phyloP scores from a whole-genome alignment of 2,113 vertebrate genomes.

The Cebidichthys violaceus region DNA sequence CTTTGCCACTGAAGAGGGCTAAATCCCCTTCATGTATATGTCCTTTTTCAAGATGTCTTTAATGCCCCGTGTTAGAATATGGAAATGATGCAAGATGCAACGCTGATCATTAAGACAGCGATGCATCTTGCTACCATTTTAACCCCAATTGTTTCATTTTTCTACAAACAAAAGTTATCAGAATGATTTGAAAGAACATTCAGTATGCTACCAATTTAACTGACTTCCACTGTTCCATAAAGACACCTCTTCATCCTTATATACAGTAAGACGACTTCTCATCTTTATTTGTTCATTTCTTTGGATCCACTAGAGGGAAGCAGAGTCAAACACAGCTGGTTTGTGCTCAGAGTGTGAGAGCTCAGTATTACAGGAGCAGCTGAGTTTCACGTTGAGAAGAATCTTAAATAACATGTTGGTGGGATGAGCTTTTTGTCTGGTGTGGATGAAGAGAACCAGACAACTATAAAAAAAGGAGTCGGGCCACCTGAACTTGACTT shows the following conservation, averaged over 20 bases:
- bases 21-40: background rate
- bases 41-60: background rate
- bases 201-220: background rate
- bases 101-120: background rate
- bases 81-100: too few relatives aligned
- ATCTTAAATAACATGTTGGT: background rate
- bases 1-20: background rate
- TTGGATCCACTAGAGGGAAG: conserved; percentile 5
- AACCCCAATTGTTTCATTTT: background rate
- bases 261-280: background rate
- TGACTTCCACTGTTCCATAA: background rate
- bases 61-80: background rate
- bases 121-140: background rate
- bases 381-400: background rate
- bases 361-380: background rate
- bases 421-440: background rate
- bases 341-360: background rate
- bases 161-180: background rate
- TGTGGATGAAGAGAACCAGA: background rate
- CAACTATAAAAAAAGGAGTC: too few relatives aligned
- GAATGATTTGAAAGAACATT: background rate
- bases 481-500: background rate
- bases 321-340: background rate
- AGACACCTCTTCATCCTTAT: background rate
- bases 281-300: background rate